Conservation (phyloP, 2,113 vertebrate genomes). For the Helogale parvula region DNA sequence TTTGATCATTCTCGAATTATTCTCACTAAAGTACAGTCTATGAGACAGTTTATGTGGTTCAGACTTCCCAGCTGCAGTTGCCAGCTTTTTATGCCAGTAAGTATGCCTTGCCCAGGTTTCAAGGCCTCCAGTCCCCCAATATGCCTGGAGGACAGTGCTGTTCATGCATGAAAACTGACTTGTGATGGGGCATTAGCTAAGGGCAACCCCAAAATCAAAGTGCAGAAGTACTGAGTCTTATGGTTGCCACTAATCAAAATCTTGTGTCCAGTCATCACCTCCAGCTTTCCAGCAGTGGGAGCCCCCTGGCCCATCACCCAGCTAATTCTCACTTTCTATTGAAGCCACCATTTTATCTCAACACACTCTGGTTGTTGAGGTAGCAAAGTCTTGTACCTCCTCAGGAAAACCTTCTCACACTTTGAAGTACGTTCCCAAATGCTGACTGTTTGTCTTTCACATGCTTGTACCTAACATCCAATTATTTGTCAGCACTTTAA, state of each 20-base stretch:
- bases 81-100: neutral
- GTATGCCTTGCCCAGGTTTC: neutral
- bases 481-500: neutral
- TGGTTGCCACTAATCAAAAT: neutral
- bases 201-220: neutral
- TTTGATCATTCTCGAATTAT: neutral
- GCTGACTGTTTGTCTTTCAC: neutral
- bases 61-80: neutral
- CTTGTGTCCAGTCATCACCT: neutral
- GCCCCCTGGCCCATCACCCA: rapidly evolving
- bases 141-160: neutral
- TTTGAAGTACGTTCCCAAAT: neutral
- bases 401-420: neutral
- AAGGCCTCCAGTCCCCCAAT: neutral
- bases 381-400: neutral
- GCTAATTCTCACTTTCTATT: neutral
- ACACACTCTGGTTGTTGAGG: neutral
- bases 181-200: neutral
- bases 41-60: neutral
- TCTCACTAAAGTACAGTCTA: neutral
- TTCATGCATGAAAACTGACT: neutral
- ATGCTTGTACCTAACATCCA: no score
- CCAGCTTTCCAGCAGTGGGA: neutral
- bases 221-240: no score
- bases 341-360: neutral